A percentile compares a stretch with the other conserved stretches of the same genome.
Evolutionary conservation across 1,140 invertebrate species (phyloP).

Genomic region (Pentalonia nigronervosa): DNA sequence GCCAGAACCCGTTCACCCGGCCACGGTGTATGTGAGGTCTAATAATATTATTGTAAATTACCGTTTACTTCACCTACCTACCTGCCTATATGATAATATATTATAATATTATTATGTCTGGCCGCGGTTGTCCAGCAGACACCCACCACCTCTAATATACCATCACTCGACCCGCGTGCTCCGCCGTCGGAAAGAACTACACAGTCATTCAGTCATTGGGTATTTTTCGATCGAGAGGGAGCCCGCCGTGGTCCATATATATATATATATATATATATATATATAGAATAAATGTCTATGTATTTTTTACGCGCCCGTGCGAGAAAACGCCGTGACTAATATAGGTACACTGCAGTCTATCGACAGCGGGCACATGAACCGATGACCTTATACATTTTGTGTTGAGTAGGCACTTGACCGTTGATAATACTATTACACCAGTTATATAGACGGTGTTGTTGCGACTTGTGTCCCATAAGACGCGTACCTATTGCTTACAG

Average conservation of each 20-base stretch:
- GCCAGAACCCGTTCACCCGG: neutral
- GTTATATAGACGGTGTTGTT: neutral
- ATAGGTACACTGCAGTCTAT: neutral
- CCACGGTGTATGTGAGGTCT: no score
- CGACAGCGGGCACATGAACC: neutral
- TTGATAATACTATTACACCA: neutral
- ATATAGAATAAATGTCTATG: neutral
- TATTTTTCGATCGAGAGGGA: neutral
- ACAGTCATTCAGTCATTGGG: neutral
- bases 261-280: no score
- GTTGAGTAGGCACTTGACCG: neutral
- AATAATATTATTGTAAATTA: neutral
- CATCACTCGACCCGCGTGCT: neutral
- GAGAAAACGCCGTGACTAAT: conserved; percentile 13
- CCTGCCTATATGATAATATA: neutral
- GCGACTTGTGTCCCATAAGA: neutral
- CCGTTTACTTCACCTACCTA: neutral
- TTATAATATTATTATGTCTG: neutral
- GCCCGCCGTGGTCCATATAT: neutral
- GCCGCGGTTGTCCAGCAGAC: neutral
- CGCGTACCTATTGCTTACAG: neutral
- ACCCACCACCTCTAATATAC: neutral
- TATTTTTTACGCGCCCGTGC: neutral
- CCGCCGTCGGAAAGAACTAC: neutral
- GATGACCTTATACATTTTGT: neutral